Evolutionary conservation across 2,797 vertebrate species (phyloP), one percentile per base, ranked within the genome.

Genomic region (Labeo calbasu): DNA sequence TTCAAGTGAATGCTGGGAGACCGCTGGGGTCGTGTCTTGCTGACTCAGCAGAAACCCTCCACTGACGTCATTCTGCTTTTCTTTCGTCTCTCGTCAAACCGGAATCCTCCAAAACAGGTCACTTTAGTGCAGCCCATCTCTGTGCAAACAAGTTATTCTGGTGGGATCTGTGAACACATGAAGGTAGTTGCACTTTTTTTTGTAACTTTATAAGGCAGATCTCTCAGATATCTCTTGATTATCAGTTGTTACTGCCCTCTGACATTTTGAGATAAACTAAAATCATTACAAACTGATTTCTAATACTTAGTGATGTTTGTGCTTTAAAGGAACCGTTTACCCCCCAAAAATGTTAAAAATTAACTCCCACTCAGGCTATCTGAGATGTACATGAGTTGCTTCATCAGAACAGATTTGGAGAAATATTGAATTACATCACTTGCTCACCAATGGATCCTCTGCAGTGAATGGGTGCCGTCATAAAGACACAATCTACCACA

Each of bases 1-100:
- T 90, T 90, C 90, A 87, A 86, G 85, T 65, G 19, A 69, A 68
- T 90, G 88, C 87, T 89, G 83, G 91, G 91, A 90, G 91, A 90
- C 87, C 88, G 92, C 92, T 92, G 89, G 90, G 87, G 90, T 61
- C 3, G 48, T 15, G 81, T 21, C 48, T 82, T 59, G 79, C 91
- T 90, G 77, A 82, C 59, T 82, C 81, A 82, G 81, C 71, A 75
- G 59, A 82, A 76, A 69, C n/a, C 13, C 72, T 68, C 23, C 36
- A 5, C n/a, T 77, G 61, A 69, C 12, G 14, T 77, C 51, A 59
- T 55, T 46, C 17, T 68, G 81, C 25, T 79, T 40, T 51, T 14
- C 15, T 15, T 77, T 68, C 11, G 12, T 77, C 13, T 1, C 40
- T 61, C 5, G 9, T 23, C 25, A 23, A 25, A 28, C 6, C 0